Evolutionary conservation across 2,113 vertebrate species (phyloP).

Genomic region (Vombatus ursinus): DNA sequence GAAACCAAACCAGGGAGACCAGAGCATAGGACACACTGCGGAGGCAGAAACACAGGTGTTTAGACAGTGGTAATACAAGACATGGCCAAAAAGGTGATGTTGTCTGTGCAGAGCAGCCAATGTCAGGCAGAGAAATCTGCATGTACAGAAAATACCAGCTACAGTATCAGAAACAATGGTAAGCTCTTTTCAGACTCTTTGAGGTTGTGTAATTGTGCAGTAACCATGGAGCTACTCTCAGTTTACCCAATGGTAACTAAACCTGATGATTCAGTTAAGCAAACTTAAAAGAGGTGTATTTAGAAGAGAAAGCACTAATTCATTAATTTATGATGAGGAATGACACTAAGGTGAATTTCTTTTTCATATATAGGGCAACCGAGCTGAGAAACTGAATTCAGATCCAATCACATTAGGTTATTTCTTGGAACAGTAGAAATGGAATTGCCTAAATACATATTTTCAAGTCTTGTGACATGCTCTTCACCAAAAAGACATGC

Average conservation of each 20-base stretch:
- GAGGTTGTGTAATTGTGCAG: neutral
- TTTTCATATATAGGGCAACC: neutral
- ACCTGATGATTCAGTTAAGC: neutral
- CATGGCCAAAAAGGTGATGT: neutral
- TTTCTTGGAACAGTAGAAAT: neutral
- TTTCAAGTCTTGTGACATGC: neutral
- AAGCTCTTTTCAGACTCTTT: neutral
- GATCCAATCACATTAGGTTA: neutral
- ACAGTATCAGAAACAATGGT: neutral
- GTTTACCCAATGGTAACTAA: neutral
- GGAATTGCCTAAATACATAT: neutral
- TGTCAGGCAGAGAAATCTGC: neutral
- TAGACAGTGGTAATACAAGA: neutral
- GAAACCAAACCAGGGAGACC: neutral
- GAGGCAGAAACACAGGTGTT: neutral
- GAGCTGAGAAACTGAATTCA: neutral
- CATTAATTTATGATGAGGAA: neutral
- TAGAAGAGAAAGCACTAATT: neutral
- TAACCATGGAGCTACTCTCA: neutral
- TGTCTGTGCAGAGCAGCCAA: neutral
- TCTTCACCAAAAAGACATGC: neutral
- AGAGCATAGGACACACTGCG: neutral
- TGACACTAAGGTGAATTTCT: neutral
- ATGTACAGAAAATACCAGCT: neutral
- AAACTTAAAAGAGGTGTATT: neutral